Conservation (phyloP, 2,888 invertebrate species). For the Coremacera marginata region DNA sequence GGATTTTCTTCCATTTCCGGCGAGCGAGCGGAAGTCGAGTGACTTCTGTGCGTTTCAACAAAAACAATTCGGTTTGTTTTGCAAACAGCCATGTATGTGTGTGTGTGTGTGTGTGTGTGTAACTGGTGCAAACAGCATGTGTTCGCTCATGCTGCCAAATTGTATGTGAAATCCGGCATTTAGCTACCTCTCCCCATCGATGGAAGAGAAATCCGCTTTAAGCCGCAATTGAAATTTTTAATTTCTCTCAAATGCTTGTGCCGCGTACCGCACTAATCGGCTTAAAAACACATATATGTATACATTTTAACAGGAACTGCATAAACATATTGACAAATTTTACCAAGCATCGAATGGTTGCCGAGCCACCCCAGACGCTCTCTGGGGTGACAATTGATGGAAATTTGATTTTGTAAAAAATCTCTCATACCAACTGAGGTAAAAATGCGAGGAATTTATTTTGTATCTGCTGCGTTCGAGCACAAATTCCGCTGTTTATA, state of each 20-base stretch:
- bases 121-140: background rate
- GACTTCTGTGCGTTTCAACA: conserved; percentile 1
- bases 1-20: background rate
- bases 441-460: background rate
- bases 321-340: background rate
- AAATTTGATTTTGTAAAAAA: conserved; percentile 15
- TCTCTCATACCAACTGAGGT: background rate
- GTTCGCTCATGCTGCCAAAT: conserved; percentile 4
- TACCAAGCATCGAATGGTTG: background rate
- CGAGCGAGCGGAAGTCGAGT: background rate
- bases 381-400: conserved; percentile 13
- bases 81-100: no score
- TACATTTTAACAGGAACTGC: background rate
- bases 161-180: background rate
- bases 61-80: no score
- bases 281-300: conserved; percentile 17
- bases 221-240: conserved; percentile 29
- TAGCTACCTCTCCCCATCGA: background rate
- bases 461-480: background rate
- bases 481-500: background rate
- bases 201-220: background rate
- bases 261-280: conserved; percentile 9
- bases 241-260: background rate
- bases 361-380: background rate
- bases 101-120: background rate